A percentile compares a stretch with the other conserved stretches of the same genome.
Evolutionary conservation across 2,113 vertebrate species (phyloP).

Genomic region (Macrotus californicus): DNA sequence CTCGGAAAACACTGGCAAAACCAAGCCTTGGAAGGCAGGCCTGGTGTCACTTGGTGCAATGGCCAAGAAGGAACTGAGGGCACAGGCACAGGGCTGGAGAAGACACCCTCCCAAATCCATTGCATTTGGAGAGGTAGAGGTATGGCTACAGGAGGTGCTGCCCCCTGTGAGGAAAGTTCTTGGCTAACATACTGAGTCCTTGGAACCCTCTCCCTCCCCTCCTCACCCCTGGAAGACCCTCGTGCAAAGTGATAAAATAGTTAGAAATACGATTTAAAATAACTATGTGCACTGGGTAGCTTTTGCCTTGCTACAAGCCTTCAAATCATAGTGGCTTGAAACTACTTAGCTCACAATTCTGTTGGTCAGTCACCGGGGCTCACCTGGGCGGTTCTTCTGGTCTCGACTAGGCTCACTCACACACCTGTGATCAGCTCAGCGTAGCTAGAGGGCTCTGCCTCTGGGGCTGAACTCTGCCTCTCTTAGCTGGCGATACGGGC

Average conservation of each 20-base stretch:
- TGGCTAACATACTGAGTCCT: neutral
- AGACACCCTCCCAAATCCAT: neutral
- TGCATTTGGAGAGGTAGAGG: neutral
- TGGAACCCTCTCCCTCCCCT: neutral
- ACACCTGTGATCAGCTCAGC: neutral
- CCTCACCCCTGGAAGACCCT: neutral
- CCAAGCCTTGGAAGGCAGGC: neutral
- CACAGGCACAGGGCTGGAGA: neutral
- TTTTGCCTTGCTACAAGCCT: neutral
- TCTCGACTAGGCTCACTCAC: neutral
- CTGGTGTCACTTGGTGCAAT: too few relatives aligned
- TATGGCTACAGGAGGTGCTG: neutral
- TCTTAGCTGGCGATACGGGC: neutral
- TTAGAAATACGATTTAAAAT: neutral
- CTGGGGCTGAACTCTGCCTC: neutral
- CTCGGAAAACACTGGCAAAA: neutral
- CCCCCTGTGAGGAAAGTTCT: neutral
- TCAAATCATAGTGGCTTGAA: neutral
- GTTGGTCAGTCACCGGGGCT: neutral
- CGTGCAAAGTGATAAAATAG: neutral
- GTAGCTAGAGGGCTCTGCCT: neutral
- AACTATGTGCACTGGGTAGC: neutral
- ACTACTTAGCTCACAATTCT: neutral
- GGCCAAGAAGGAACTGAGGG: neutral
- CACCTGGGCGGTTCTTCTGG: neutral